These are phyloP conservation scores for Hormaphis cornu DNA, from an alignment of 1,140 invertebrate genomes.

Conservation along the genomic window DNA sequence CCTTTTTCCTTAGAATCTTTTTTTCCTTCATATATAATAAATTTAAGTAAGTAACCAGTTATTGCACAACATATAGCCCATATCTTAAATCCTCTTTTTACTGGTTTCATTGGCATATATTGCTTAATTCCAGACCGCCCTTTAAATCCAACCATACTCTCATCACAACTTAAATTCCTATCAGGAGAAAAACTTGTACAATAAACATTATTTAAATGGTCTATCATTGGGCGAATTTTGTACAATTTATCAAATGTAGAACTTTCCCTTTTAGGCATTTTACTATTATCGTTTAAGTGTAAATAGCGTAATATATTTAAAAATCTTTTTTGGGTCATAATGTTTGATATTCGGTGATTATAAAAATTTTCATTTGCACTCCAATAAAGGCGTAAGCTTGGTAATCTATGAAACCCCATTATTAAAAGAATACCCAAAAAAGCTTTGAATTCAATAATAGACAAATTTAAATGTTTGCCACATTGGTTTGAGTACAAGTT, in stretches of 20 bases:
- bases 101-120: slow-evolving; percentile 40
- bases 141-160: neutral
- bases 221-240: neutral
- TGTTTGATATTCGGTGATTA: neutral
- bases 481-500: neutral
- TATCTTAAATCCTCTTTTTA: slow-evolving; percentile 39
- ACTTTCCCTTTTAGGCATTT: neutral
- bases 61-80: slow-evolving; percentile 36
- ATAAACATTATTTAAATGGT: neutral
- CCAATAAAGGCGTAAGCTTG: neutral
- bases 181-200: neutral
- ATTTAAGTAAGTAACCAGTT: slow-evolving; percentile 38
- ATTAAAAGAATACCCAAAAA: neutral
- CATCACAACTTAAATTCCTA: neutral
- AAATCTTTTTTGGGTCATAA: neutral
- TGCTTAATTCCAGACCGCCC: too few relatives aligned
- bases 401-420: neutral
- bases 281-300: neutral
- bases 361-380: neutral
- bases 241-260: neutral
- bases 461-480: neutral
- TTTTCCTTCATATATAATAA: slow-evolving; percentile 38
- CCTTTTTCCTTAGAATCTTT: neutral
- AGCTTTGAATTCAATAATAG: neutral
- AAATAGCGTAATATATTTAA: neutral